Evolutionary conservation across 2,113 vertebrate genomes (phyloP), one percentile per base, ranked within the genome.

Genomic region (Rissa tridactyla): DNA sequence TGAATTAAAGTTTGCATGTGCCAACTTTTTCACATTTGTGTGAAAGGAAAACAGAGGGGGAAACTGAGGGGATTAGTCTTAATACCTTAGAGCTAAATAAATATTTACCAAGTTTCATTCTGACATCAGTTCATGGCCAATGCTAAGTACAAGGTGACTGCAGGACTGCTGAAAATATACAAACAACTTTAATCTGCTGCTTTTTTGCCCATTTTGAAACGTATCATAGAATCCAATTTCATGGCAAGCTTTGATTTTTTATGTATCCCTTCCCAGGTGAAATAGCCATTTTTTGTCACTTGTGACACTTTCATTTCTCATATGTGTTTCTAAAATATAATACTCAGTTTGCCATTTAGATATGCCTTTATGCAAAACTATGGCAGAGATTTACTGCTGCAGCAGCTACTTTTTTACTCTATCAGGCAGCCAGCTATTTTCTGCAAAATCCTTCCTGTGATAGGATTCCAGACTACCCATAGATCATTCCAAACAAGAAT

Each of bases 31-130:
- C 89, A 88, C 71, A 36, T 90, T 62, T 88, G 60, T 86, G 69
- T 80, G 77, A 79, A 84, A 93, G 65, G 34, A 90, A 90, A 88
- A 82, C 69, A 75, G 68, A 91, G 71, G 49, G 51, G 60, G 61
- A 94, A 88, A 86, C 92, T 57, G 64, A 86, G 27, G 73, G 69
- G 82, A 95, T 96, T 97, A 95, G 69, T 72, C 64, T 79, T 95
- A 92, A 97, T 81, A 83, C 79, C 71, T 92, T 81, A 79, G 49
- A 94, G 90, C 94, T 96, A 93, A 93, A 88, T 94, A 97, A 96
- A 96, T 96, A 97, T 95, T 95, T 92, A 94, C 93, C 34, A 38
- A 51, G 70, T 92, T 91, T 94, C 72, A 77, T 91, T 95, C 71
- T 86, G 71, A 78, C 19, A 5, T 82, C 18, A 20, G 92, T 94